Conservation (phyloP, 1,140 invertebrate genomes). For the Drosophila lacteicornis region DNA sequence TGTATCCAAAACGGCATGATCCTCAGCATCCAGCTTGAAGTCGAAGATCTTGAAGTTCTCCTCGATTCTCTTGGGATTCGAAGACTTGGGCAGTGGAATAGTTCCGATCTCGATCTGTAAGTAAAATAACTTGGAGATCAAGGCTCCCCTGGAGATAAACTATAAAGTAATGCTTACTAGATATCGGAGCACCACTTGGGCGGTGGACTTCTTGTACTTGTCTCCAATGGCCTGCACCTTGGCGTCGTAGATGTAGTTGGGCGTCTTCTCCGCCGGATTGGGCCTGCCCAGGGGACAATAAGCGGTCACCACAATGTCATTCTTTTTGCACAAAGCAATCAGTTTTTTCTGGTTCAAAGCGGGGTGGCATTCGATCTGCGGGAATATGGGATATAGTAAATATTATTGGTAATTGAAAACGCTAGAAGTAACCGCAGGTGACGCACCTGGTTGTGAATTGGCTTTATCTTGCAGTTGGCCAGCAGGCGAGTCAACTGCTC, state of each 20-base stretch:
- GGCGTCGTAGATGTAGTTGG: slow-evolving; percentile 88
- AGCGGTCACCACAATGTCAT: slow-evolving; percentile 89
- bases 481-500: slow-evolving; percentile 90
- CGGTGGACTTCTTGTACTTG: slow-evolving; percentile 90
- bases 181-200: slow-evolving; percentile 89
- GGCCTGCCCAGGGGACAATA: slow-evolving; percentile 93
- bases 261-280: slow-evolving; percentile 89
- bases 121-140: neutral
- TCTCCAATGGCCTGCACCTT: slow-evolving; percentile 88
- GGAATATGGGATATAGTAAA: neutral
- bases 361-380: slow-evolving; percentile 89
- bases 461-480: slow-evolving; percentile 88
- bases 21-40: slow-evolving; percentile 89
- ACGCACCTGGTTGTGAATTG: slow-evolving; percentile 89
- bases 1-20: slow-evolving; percentile 86
- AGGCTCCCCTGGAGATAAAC: neutral
- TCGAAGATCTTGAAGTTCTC: slow-evolving; percentile 93
- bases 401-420: neutral
- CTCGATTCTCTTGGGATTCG: slow-evolving; percentile 89
- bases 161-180: slow-evolving; percentile 85
- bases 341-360: slow-evolving; percentile 91
- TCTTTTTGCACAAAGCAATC: slow-evolving; percentile 88
- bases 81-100: slow-evolving; percentile 93
- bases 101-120: slow-evolving; percentile 90
- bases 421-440: slow-evolving; percentile 1